These are phyloP conservation scores for Machimus rusticus DNA, from an alignment of 2,888 invertebrate genomes.

Conservation along the genomic window DNA sequence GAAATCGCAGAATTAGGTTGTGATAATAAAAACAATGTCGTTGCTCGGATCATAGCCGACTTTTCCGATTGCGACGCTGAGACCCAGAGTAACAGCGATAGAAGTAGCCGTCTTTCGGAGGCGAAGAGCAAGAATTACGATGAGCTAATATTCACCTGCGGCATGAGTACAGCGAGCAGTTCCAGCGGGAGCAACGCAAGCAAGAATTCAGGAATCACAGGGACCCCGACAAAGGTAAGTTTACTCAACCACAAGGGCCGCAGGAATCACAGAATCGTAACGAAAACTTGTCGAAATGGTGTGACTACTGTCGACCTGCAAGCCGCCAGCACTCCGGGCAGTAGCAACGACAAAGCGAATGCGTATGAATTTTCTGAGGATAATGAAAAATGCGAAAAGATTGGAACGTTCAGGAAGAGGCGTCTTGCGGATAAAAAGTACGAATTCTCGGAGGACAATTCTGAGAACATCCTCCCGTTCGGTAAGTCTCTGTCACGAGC, in stretches of 20 bases:
- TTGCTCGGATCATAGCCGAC: conserved; percentile 70
- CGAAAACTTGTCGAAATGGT: conserved; percentile 60
- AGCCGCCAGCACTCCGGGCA: conserved; percentile 43
- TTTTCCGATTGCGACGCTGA: conserved; percentile 71
- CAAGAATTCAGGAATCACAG: conserved; percentile 41
- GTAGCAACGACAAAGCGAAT: conserved; percentile 66
- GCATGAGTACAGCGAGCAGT: conserved; percentile 49
- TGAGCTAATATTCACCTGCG: conserved; percentile 66
- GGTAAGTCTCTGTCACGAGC: conserved; percentile 54
- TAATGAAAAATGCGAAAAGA: conserved; percentile 82
- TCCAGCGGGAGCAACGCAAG: conserved; percentile 45
- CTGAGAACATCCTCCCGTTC: conserved; percentile 68
- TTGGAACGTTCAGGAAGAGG: conserved; percentile 84
- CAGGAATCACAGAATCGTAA: conserved; percentile 59
- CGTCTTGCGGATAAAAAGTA: conserved; percentile 90
- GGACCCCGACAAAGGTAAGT: conserved; percentile 50
- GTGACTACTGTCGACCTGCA: conserved; percentile 59
- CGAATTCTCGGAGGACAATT: conserved; percentile 84
- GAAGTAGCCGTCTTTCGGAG: conserved; percentile 58
- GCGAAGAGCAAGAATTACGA: conserved; percentile 59
- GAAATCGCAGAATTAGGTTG: conserved; percentile 52
- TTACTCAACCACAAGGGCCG: conserved; percentile 55
- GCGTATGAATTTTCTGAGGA: conserved; percentile 89
- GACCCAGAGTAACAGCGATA: conserved; percentile 58
- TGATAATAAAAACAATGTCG: conserved; percentile 66